Percentiles rank a stretch among this genome's conserved stretches.
Conservation (phyloP, 2,113 vertebrate species). For the Amazona vittata region DNA sequence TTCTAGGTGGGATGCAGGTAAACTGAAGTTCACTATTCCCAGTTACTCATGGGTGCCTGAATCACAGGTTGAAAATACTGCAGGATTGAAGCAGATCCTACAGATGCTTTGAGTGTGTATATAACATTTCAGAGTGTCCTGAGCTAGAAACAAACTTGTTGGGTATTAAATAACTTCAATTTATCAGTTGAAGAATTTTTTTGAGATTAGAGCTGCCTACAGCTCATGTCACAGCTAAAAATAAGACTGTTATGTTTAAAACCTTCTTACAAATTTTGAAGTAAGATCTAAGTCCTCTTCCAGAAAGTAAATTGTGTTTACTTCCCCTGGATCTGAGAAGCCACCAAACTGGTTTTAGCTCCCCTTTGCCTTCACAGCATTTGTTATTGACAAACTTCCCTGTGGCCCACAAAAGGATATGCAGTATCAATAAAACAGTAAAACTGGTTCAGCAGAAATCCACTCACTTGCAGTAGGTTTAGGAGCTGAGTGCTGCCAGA, state of each 20-base stretch:
- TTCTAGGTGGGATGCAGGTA: not conserved
- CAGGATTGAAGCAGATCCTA: not conserved
- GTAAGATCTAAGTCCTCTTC: not conserved
- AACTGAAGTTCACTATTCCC: not conserved
- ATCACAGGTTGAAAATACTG: not conserved
- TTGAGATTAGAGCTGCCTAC: not conserved
- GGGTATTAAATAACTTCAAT: not conserved
- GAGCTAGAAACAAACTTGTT: not conserved
- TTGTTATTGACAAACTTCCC: not conserved
- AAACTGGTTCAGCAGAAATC: not conserved
- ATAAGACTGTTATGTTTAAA: not conserved
- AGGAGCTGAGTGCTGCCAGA: not conserved
- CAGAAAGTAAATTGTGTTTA: not conserved
- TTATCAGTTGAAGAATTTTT: not conserved
- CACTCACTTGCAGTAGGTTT: not conserved
- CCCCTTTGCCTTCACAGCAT: not conserved
- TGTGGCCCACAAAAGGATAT: not conserved
- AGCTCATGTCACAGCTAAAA: not conserved
- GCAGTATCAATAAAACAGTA: not conserved
- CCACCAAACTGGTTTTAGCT: not conserved
- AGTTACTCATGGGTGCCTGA: not conserved
- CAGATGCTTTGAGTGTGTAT: not conserved
- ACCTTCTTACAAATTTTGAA: not conserved
- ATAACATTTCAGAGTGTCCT: not conserved
- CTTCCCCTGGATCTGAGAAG: not conserved